Base-by-base conservation (phyloP, 1,140 invertebrate species). In the Musca vetustissima region DNA sequence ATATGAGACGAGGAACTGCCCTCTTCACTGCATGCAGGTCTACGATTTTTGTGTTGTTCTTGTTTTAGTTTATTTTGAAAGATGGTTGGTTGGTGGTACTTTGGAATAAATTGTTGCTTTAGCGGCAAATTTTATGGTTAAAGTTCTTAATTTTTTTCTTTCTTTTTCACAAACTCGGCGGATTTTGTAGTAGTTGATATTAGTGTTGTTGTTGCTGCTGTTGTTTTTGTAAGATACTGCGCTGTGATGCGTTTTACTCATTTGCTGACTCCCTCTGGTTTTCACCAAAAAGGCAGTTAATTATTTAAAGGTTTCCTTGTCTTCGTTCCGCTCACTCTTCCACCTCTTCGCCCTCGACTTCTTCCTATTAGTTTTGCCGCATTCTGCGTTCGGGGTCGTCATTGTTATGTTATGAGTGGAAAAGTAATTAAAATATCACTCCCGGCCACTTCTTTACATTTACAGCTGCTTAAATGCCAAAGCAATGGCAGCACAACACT, bases 401-500 rank as follows among this genome's bases (percentile, higher is more conserved):
- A 43, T 43, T 43, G 36, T n/a, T n/a, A n/a, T 43, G 36, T 43
- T 43, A 43, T 43, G 57, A 36, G 28, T 36, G 36, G 57, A 61
- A 61, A 61, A 61, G 57, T 61, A 61, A 61, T 61, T 61, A 61
- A 61, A 61, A 61, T 61, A 61, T 61, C 57, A 61, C 57, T 61
- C 28, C 57, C 36, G 57, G 57, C 57, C 36, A 43, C 36, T 43
- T 43, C 36, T 43, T 43, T 4, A 43, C 36, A 11, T 43, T 43
- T 43, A 43, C 36, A 43, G 11, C 36, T 43, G 36, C 36, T 43
- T 17, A 61, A 78, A 78, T 53, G 17, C 50, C 50, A 53, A 53
- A 53, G 17, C 17, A 53, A 17, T n/a, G n/a, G n/a, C n/a, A n/a
- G n/a, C n/a, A n/a, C n/a, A n/a, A n/a, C n/a, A n/a, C n/a, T n/a